These are phyloP conservation scores for Meiosimyza decipiens DNA, from an alignment of 2,888 invertebrate genomes.

Conservation along the genomic window DNA sequence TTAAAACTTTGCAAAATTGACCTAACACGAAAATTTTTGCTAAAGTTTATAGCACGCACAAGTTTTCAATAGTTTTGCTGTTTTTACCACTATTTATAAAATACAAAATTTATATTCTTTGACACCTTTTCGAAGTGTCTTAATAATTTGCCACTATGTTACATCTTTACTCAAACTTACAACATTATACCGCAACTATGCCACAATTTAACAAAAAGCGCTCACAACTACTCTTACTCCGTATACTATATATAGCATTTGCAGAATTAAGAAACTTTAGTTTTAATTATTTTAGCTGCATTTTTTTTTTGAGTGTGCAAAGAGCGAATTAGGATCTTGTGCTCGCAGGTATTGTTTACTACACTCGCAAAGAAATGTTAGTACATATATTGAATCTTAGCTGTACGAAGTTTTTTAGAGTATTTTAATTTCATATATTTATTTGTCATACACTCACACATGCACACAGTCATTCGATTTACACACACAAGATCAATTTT, in stretches of 20 bases:
- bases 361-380: conserved; percentile 32
- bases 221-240: conserved; percentile 14
- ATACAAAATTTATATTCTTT: no score
- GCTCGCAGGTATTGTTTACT: conserved; percentile 28
- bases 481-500: neutral
- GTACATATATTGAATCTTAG: neutral
- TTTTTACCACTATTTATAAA: no score
- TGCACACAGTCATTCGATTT: conserved; percentile 20
- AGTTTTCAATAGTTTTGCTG: no score
- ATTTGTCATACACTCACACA: conserved; percentile 19
- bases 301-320: conserved; percentile 10
- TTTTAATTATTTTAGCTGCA: neutral
- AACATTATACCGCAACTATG: no score
- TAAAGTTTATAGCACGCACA: no score
- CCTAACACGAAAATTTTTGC: no score
- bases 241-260: neutral
- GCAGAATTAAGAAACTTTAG: conserved; percentile 18
- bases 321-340: conserved; percentile 35
- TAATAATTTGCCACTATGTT: no score
- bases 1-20: no score
- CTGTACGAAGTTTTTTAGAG: conserved; percentile 24
- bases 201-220: conserved; percentile 8
- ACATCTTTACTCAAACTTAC: no score
- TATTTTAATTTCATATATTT: no score
- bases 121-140: no score